phyloP scores from a whole-genome alignment of 2,797 vertebrate species.

The Neopelma chrysocephalum region DNA sequence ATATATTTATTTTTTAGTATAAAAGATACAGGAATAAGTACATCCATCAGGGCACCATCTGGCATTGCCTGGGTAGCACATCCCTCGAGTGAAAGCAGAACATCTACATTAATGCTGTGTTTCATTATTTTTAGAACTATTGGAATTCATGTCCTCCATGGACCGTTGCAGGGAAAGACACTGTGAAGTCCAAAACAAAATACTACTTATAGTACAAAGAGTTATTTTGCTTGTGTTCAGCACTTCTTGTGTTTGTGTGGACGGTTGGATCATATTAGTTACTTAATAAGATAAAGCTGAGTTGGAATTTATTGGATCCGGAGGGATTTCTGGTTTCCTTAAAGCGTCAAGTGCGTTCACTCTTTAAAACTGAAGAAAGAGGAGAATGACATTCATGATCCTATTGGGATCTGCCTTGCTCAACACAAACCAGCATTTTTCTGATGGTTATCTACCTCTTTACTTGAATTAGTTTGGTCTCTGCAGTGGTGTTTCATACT shows the following conservation, averaged over 20 bases:
- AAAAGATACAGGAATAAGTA: neutral
- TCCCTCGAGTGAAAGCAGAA: neutral
- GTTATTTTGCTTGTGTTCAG: neutral
- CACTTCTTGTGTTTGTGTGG: neutral
- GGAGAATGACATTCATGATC: neutral
- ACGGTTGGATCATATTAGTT: neutral
- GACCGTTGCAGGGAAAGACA: neutral
- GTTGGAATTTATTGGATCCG: neutral
- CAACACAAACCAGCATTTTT: neutral
- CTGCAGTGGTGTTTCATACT: neutral
- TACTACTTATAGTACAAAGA: neutral
- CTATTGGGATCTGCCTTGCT: neutral
- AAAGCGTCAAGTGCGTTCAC: neutral
- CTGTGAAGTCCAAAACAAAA: neutral
- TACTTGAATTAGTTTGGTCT: neutral
- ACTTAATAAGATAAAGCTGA: constrained; percentile 30
- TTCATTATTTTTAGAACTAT: neutral
- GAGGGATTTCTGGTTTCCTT: constrained; percentile 50
- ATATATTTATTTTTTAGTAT: neutral
- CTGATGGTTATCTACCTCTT: neutral
- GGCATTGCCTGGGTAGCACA: neutral
- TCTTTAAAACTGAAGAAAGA: neutral
- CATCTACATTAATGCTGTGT: neutral
- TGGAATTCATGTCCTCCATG: neutral
- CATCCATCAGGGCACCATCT: neutral